Evolutionary conservation across 1,140 invertebrate genomes (phyloP).

Genomic region (Papilio helenus): DNA sequence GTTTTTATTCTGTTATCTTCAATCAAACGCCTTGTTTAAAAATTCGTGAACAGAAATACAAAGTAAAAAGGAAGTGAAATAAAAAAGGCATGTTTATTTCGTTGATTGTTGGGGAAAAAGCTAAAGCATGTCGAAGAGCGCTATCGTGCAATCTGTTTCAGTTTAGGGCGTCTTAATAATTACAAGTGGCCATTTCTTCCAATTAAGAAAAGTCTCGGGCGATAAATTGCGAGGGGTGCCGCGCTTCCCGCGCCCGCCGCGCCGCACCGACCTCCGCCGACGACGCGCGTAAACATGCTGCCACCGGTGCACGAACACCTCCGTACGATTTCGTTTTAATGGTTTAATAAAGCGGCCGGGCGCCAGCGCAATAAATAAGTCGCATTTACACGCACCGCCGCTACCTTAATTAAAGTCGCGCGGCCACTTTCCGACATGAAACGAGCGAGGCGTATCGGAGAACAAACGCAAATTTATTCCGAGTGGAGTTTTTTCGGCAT

Average conservation of each 20-base stretch:
- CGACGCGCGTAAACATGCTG: constrained; percentile 67
- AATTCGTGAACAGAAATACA: not conserved
- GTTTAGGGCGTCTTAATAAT: constrained; percentile 82
- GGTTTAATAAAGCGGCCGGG: constrained; percentile 65
- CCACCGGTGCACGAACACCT: constrained; percentile 57
- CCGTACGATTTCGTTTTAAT: constrained; percentile 61
- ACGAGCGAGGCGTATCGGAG: constrained; percentile 66
- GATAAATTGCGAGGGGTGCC: constrained; percentile 80
- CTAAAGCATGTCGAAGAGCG: constrained; percentile 54
- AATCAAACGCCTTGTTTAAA: not conserved
- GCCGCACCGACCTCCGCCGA: constrained; percentile 35
- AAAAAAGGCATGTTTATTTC: constrained; percentile 31
- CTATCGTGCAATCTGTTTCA: constrained; percentile 80
- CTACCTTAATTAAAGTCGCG: constrained; percentile 71
- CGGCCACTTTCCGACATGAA: constrained; percentile 64
- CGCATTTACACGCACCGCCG: constrained; percentile 65
- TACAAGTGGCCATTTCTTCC: constrained; percentile 82
- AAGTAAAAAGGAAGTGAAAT: not conserved
- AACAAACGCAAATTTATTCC: constrained; percentile 78
- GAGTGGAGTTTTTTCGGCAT: constrained; percentile 76
- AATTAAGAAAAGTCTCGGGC: constrained; percentile 81
- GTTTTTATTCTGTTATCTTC: not conserved
- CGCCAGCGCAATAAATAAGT: constrained; percentile 61
- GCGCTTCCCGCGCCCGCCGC: constrained; percentile 45
- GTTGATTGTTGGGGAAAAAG: constrained; percentile 47